These are phyloP conservation scores for Megamerina dolium DNA, from an alignment of 2,888 invertebrate genomes.

Conservation along the genomic window DNA sequence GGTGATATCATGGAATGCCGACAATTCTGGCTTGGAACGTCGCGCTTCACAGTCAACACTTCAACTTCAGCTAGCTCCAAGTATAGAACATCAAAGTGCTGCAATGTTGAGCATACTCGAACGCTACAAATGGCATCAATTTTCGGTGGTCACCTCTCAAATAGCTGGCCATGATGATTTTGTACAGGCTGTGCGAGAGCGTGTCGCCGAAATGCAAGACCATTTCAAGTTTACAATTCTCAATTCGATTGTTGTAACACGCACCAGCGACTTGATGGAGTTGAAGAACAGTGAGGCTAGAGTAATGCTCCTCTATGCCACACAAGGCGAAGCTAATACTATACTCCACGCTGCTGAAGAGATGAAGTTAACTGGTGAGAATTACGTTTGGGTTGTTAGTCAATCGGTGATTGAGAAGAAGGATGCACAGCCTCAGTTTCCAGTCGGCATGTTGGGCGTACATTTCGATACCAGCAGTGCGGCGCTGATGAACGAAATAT, in stretches of 20 bases:
- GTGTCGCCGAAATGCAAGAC: constrained; percentile 77
- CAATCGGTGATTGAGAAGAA: constrained; percentile 85
- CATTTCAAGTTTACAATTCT: constrained; percentile 76
- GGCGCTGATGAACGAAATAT: constrained; percentile 78
- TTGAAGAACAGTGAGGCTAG: constrained; percentile 84
- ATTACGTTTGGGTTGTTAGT: constrained; percentile 95
- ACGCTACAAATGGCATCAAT: constrained; percentile 94
- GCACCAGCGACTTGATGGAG: constrained; percentile 69
- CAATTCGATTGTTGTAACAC: constrained; percentile 77
- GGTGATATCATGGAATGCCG: constrained; percentile 96
- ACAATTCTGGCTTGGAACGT: constrained; percentile 82
- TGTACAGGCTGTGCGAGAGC: constrained; percentile 85
- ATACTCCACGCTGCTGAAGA: constrained; percentile 58
- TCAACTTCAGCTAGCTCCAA: constrained; percentile 90
- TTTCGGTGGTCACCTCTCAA: constrained; percentile 87
- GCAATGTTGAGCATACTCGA: constrained; percentile 93
- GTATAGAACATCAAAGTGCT: constrained; percentile 88
- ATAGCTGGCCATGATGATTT: constrained; percentile 95
- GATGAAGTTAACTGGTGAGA: constrained; percentile 57
- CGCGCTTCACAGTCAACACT: constrained; percentile 81
- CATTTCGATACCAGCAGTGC: constrained; percentile 85
- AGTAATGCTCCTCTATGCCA: constrained; percentile 88
- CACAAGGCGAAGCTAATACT: constrained; percentile 77
- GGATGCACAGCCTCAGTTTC: constrained; percentile 71
- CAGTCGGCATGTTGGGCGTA: constrained; percentile 88